Evolutionary conservation across 2,888 invertebrate species (phyloP).

Genomic region (Diploptera punctata): DNA sequence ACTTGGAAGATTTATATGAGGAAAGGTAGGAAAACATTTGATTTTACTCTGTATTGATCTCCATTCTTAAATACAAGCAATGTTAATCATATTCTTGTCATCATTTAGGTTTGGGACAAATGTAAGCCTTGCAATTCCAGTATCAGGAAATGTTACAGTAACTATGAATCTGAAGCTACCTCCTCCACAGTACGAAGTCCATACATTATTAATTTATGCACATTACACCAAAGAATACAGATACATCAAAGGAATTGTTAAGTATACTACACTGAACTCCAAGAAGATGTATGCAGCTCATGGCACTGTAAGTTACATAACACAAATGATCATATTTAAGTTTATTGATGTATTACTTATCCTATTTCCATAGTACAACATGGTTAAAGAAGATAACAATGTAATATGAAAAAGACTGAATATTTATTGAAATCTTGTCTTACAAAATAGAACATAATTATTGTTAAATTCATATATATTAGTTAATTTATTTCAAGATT

Average conservation of each 20-base stretch:
- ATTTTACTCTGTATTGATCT: too few species aligned
- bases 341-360: too few species aligned
- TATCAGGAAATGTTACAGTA: slow-evolving; percentile 60
- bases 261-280: slow-evolving; percentile 42
- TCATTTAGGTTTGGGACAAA: slow-evolving; percentile 61
- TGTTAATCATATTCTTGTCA: neutral
- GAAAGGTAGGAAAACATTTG: too few species aligned
- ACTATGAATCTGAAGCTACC: slow-evolving; percentile 65
- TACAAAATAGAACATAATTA: too few species aligned
- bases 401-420: too few species aligned
- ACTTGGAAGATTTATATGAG: too few species aligned
- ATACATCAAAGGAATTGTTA: slow-evolving; percentile 42
- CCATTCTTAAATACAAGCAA: neutral
- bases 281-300: slow-evolving; percentile 34
- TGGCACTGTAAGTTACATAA: slow-evolving; percentile 27
- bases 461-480: too few species aligned
- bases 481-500: too few species aligned
- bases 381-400: too few species aligned
- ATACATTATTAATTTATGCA: slow-evolving; percentile 53
- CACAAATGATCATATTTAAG: too few species aligned
- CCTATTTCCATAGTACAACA: too few species aligned
- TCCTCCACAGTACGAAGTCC: slow-evolving; percentile 68
- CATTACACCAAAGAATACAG: slow-evolving; percentile 44
- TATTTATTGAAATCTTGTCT: too few species aligned
- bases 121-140: slow-evolving; percentile 60